phyloP scores from a whole-genome alignment of 2,888 invertebrate species.

The Priocnemis perturbator region DNA sequence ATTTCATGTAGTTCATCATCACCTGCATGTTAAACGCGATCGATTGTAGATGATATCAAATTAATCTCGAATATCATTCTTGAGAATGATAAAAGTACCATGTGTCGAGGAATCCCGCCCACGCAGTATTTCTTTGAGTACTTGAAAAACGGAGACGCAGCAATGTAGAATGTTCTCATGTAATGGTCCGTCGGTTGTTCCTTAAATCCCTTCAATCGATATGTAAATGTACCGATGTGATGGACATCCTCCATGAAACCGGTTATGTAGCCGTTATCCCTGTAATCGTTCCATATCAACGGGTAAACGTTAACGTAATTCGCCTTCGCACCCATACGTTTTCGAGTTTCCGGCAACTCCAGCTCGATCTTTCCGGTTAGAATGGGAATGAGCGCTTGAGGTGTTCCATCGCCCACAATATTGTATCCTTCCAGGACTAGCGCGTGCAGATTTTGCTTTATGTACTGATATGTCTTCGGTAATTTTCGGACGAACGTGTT shows the following conservation, averaged over 20 bases:
- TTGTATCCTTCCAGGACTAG: constrained; percentile 86
- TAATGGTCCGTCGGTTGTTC: constrained; percentile 93
- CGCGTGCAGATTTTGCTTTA: constrained; percentile 80
- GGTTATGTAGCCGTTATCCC: constrained; percentile 82
- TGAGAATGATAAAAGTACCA: constrained; percentile 76
- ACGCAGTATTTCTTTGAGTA: constrained; percentile 81
- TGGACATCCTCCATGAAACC: constrained; percentile 93
- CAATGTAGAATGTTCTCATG: constrained; percentile 87
- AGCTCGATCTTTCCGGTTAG: constrained; percentile 89
- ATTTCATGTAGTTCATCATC: constrained; percentile 77
- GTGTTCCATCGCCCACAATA: constrained; percentile 91
- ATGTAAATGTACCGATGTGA: constrained; percentile 90
- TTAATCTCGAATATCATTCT: background rate
- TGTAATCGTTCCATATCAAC: constrained; percentile 90
- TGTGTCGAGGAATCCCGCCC: constrained; percentile 84
- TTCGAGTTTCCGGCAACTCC: constrained; percentile 91
- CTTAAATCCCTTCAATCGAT: constrained; percentile 90
- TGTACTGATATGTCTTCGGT: constrained; percentile 84
- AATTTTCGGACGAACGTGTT: constrained; percentile 88
- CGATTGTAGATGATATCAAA: background rate
- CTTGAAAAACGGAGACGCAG: constrained; percentile 78
- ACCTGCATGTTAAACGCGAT: constrained; percentile 65
- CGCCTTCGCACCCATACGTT: constrained; percentile 79
- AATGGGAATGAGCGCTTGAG: constrained; percentile 91
- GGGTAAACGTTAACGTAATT: constrained; percentile 86